Evolutionary conservation across 2,888 invertebrate species (phyloP).

Genomic region (Melangyna quadrimaculata): DNA sequence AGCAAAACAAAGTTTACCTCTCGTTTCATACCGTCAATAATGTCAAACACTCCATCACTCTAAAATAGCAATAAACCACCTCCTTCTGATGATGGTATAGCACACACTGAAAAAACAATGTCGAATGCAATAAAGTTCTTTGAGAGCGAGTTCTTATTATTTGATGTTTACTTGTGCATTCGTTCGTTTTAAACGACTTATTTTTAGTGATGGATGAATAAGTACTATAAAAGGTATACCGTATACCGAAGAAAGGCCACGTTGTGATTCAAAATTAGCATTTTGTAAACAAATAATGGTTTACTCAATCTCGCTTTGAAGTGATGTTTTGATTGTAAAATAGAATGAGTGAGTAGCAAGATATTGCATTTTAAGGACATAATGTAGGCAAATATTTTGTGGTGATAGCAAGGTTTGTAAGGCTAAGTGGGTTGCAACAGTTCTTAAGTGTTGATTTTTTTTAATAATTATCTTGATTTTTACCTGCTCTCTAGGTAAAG

Average conservation of each 20-base stretch:
- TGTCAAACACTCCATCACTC: conserved; percentile 35
- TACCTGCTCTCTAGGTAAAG: too few species aligned
- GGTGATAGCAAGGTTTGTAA: neutral
- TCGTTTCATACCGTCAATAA: conserved; percentile 10
- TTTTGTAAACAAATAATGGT: conserved; percentile 21
- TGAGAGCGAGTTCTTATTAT: conserved; percentile 8
- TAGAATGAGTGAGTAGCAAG: neutral
- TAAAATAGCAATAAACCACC: conserved; percentile 25
- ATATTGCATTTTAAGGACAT: neutral
- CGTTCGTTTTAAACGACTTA: conserved; percentile 27
- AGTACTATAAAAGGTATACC: neutral
- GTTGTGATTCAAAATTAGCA: conserved; percentile 26
- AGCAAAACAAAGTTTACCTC: neutral
- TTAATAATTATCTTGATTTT: neutral
- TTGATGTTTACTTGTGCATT: conserved; percentile 28
- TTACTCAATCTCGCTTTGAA: neutral
- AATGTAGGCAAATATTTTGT: too few species aligned
- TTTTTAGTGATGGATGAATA: conserved; percentile 12
- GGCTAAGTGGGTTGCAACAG: neutral
- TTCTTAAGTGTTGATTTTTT: neutral
- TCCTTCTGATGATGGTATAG: conserved; percentile 12
- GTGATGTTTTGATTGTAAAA: neutral
- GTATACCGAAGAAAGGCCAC: too few species aligned
- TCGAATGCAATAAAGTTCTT: conserved; percentile 39
- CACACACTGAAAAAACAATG: conserved; percentile 14